A percentile compares a stretch with the other conserved stretches of the same genome.
Conservation (phyloP, 2,888 invertebrate genomes). For the Horisme vitalbata region DNA sequence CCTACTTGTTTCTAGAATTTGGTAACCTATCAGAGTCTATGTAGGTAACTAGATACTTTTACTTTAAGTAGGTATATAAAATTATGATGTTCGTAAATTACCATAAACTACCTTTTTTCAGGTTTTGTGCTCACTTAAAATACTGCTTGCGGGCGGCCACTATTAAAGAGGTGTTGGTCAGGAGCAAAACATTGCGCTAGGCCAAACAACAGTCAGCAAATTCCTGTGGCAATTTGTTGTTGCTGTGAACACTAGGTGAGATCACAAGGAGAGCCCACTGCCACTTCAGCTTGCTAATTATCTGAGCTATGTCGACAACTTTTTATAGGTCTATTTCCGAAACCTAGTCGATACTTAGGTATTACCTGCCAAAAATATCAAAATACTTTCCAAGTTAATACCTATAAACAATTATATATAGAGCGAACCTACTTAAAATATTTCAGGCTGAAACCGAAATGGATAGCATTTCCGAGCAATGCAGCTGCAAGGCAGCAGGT, state of each 20-base stretch:
- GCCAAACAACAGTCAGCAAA: neutral
- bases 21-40: too few species aligned
- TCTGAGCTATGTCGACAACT: too few species aligned
- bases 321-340: neutral
- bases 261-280: too few species aligned
- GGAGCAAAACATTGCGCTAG: neutral
- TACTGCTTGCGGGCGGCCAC: too few species aligned
- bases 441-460: neutral
- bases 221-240: neutral
- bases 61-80: too few species aligned
- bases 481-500: neutral
- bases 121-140: too few species aligned
- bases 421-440: neutral
- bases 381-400: neutral
- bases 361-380: neutral
- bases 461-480: neutral
- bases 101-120: too few species aligned
- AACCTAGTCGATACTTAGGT: neutral
- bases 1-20: too few species aligned
- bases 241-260: neutral
- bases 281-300: too few species aligned
- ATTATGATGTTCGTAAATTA: too few species aligned
- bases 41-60: too few species aligned
- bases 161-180: neutral
- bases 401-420: neutral